phyloP scores from a whole-genome alignment of 2,113 vertebrate genomes.

The Dendropsophus ebraccatus region DNA sequence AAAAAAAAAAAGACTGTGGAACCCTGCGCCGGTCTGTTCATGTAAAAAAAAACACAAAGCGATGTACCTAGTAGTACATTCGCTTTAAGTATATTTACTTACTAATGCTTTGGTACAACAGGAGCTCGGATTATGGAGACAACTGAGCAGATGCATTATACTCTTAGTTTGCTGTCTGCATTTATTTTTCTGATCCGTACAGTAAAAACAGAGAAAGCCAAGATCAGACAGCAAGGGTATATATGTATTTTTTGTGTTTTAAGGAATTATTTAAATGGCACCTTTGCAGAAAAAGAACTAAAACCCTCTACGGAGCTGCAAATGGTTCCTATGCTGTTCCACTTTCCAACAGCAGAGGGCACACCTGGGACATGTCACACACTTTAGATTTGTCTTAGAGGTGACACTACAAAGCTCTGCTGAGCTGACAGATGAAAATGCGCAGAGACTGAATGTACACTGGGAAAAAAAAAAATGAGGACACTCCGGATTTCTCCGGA shows the following conservation, averaged over 20 bases:
- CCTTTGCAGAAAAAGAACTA: not conserved
- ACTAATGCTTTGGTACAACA: not conserved
- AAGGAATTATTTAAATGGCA: not conserved
- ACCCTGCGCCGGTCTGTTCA: too few relatives aligned
- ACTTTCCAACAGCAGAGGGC: conserved; percentile 18
- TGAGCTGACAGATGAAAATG: conserved; percentile 30
- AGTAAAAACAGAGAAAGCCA: not conserved
- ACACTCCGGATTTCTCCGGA: conserved; percentile 21
- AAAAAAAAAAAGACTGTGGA: too few relatives aligned
- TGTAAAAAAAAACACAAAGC: too few relatives aligned
- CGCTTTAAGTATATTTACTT: not conserved
- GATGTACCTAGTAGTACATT: too few relatives aligned
- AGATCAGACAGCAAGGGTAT: not conserved
- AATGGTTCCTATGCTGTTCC: not conserved
- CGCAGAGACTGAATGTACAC: conserved; percentile 34
- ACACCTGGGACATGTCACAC: conserved; percentile 20
- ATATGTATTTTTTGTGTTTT: not conserved
- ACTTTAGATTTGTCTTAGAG: not conserved
- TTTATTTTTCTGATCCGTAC: not conserved
- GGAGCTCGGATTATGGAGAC: not conserved
- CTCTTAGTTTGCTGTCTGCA: not conserved
- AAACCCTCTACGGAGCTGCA: not conserved
- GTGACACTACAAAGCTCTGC: conserved; percentile 41
- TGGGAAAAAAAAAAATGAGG: conserved; percentile 31
- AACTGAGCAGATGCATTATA: too few relatives aligned